Evolutionary conservation across 92 coral and sea anemone genomes (phyloP).

Genomic region (Virgularia gustaviana): DNA sequence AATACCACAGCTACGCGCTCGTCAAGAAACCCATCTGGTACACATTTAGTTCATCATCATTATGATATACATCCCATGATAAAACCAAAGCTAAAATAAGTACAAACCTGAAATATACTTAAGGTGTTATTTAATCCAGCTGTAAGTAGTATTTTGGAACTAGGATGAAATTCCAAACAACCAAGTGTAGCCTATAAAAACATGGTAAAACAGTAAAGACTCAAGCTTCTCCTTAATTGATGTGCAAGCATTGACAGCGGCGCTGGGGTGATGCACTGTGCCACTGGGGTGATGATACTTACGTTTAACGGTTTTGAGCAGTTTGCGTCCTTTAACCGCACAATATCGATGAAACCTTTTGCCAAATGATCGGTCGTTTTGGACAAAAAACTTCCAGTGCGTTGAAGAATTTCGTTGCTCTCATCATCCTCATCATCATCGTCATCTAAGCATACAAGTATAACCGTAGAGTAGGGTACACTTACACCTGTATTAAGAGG

Average conservation of each 20-base stretch:
- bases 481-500: no score
- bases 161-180: slow-evolving; percentile 89
- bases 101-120: slow-evolving; percentile 80
- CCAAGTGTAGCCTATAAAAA: slow-evolving; percentile 62
- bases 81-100: no score
- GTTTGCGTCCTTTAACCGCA: slow-evolving; percentile 80
- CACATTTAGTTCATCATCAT: no score
- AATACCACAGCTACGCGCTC: no score
- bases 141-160: slow-evolving; percentile 84
- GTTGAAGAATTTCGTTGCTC: slow-evolving; percentile 66
- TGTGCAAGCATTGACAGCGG: background rate
- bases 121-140: slow-evolving; percentile 87
- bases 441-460: no score
- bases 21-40: no score
- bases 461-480: no score
- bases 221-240: background rate
- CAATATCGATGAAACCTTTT: slow-evolving; percentile 69
- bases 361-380: slow-evolving; percentile 62
- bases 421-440: slow-evolving; percentile 70
- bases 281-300: slow-evolving; percentile 19
- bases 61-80: no score
- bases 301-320: slow-evolving; percentile 78
- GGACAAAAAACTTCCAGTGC: slow-evolving; percentile 72
- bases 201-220: background rate
- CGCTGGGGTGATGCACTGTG: background rate